phyloP scores from a whole-genome alignment of 2,113 vertebrate genomes.

The Xenopus laevis region DNA sequence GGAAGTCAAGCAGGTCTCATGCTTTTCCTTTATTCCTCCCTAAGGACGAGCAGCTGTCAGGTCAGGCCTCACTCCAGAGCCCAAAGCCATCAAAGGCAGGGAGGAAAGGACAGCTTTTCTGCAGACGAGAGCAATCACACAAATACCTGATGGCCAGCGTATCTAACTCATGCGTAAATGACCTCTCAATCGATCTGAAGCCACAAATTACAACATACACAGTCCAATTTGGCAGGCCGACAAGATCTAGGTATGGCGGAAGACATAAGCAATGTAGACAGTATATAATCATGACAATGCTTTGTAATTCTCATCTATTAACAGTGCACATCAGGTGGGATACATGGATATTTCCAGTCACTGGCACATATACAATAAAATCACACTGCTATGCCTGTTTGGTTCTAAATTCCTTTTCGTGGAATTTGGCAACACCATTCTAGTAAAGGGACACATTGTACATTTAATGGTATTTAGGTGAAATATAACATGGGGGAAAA shows the following conservation, averaged over 20 bases:
- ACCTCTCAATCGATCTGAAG: conserved; percentile 58
- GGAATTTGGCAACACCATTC: too few relatives aligned
- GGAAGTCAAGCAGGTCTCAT: conserved; percentile 57
- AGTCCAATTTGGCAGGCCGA: conserved; percentile 37
- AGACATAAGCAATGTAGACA: conserved; percentile 9
- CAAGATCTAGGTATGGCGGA: conserved; percentile 43
- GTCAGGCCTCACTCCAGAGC: conserved; percentile 52
- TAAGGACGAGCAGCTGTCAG: conserved; percentile 60
- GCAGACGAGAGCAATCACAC: conserved; percentile 58
- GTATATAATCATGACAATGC: conserved; percentile 21
- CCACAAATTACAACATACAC: conserved; percentile 54
- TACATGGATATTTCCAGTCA: background rate
- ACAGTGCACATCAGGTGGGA: background rate
- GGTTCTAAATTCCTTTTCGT: too few relatives aligned
- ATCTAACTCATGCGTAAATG: conserved; percentile 60
- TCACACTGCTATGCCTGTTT: too few relatives aligned
- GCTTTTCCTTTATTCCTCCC: conserved; percentile 62
- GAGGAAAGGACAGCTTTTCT: conserved; percentile 57
- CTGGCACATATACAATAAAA: too few relatives aligned
- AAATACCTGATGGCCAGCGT: conserved; percentile 61
- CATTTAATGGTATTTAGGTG: too few relatives aligned
- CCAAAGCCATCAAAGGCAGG: conserved; percentile 57
- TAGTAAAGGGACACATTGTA: too few relatives aligned
- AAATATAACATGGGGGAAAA: too few relatives aligned
- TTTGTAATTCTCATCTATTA: conserved; percentile 6